phyloP scores from a whole-genome alignment of 2,113 vertebrate genomes.

The Drymodes brunneopygia region DNA sequence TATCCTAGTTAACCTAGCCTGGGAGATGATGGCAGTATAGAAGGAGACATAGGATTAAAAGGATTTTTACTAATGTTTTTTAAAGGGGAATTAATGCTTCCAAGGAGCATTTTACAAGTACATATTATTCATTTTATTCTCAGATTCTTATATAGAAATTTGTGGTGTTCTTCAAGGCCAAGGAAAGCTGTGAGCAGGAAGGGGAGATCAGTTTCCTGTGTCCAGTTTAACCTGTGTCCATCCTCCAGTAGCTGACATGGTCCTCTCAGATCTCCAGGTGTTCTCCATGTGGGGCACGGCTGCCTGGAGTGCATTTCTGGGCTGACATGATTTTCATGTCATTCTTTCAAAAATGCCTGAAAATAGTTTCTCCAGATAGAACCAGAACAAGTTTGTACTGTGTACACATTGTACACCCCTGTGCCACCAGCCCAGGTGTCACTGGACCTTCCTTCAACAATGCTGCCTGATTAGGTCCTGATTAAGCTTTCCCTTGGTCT shows the following conservation, averaged over 20 bases:
- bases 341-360: neutral
- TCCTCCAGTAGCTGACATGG: neutral
- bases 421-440: neutral
- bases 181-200: neutral
- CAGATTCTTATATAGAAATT: neutral
- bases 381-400: neutral
- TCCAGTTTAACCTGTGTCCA: neutral
- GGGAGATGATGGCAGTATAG: neutral
- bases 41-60: neutral
- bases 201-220: neutral
- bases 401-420: neutral
- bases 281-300: accelerated
- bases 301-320: neutral
- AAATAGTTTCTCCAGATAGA: neutral
- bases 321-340: neutral
- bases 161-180: neutral
- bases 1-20: neutral
- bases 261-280: neutral
- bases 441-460: neutral
- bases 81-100: neutral
- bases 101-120: neutral
- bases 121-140: neutral
- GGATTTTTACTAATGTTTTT: neutral
- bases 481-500: neutral
- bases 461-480: neutral